Base-by-base conservation (phyloP, 2,113 vertebrate genomes). In the Nerophis ophidion region DNA sequence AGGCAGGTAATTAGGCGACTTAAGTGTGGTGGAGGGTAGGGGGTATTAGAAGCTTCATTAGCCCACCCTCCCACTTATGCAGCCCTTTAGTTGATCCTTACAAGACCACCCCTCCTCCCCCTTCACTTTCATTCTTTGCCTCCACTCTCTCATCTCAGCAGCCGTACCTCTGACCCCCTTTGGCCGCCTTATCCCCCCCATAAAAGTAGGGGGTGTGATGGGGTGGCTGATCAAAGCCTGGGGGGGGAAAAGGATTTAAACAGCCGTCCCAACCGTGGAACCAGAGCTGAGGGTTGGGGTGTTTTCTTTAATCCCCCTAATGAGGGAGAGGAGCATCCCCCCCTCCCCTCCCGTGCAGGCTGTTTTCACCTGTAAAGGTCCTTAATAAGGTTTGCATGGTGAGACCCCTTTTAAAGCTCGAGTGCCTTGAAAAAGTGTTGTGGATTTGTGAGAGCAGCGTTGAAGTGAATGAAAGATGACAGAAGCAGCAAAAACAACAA, bases 401-500 rank as follows among this genome's bases (percentile, higher is more conserved):
- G 77, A 80, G 66, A 70, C 74, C 66, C 57, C 60, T 64, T 64
- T 69, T 53, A 78, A 79, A 74, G 67, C 73, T 47, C 40, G 65
- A 66, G 45, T 59, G 36, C 54, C 45, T 63, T 55, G n/a, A 73
- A 68, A 62, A 70, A 69, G 62, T 76, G 72, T 59, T 72, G 70
- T 73, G 77, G 76, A 83, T 77, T 81, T 78, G 72, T 82, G 66
- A 56, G 75, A 81, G 73, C 75, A 59, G 71, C 64, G 33, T 83
- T 81, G 80, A 84, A 74, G 80, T 48, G 53, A 71, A 84, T 80
- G 77, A 60, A 79, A 68, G 74, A 82, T 77, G 86, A 82, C 84
- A 87, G 81, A 80, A 72, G 77, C 75, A 68, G 85, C 78, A 81
- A 61, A 76, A 80, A 82, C 80, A 86, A 83, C 82, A 82, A 84